Percentiles rank a stretch among this genome's conserved stretches.
phyloP scores from a whole-genome alignment of 2,888 invertebrate species.

The Protonemura montana region DNA sequence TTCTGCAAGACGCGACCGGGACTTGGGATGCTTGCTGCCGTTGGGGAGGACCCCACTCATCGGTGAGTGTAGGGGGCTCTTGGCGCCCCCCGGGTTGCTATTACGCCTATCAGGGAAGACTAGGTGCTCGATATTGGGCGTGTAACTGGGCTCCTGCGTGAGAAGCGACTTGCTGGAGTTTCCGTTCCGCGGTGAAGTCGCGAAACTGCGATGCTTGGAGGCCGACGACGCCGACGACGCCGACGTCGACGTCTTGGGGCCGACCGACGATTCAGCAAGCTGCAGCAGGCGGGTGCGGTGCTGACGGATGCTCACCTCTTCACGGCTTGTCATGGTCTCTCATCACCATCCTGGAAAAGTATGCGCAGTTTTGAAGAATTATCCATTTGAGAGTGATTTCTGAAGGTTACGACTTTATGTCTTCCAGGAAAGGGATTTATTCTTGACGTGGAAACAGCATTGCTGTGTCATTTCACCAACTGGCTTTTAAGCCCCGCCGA shows the following conservation, averaged over 20 bases:
- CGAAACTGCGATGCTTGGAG: conserved; percentile 58
- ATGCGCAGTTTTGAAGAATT: background rate
- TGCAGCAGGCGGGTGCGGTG: conserved; percentile 62
- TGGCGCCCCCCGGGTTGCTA: conserved; percentile 57
- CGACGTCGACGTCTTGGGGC: conserved; percentile 55
- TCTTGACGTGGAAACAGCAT: background rate
- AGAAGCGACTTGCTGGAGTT: conserved; percentile 55
- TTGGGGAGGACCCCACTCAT: conserved; percentile 20
- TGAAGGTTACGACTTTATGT: background rate
- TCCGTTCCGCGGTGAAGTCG: conserved; percentile 55
- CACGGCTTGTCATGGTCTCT: conserved; percentile 59
- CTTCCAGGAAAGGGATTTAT: background rate
- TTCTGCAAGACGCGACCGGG: conserved; percentile 60
- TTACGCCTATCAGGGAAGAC: conserved; percentile 64
- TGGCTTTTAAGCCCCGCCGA: background rate
- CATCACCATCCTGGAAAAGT: conserved; percentile 23
- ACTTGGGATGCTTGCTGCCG: conserved; percentile 52
- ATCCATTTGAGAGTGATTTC: background rate
- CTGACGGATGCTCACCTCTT: conserved; percentile 62
- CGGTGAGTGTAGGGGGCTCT: conserved; percentile 43
- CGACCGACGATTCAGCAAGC: conserved; percentile 59
- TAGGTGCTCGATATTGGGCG: conserved; percentile 66
- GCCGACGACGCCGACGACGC: too few relatives aligned
- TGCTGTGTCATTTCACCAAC: background rate
- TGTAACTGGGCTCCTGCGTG: conserved; percentile 62